Evolutionary conservation across 2,797 vertebrate species (phyloP), one percentile per base, ranked within the genome.

Genomic region (Manis pentadactyla): DNA sequence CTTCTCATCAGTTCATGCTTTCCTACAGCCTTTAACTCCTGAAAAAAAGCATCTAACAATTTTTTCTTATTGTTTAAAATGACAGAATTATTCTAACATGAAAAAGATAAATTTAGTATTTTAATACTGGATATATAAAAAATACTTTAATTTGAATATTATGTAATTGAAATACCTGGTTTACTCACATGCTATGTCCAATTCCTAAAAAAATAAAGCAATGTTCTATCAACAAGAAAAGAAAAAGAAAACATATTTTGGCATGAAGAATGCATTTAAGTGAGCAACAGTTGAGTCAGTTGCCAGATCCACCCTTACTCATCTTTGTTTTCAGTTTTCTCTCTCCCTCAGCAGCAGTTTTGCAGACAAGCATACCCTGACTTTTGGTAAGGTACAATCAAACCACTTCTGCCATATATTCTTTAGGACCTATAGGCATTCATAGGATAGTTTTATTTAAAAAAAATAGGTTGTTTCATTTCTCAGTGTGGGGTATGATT

Each of bases 1-100:
- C 12, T 95, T 37, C 75, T 96, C 85, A 92, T 86, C 34, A 39
- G 73, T 74, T 96, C 96, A 66, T 53, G 53, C 93, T 93, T 66
- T 96, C 7, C 4, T n/a, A 90, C 42, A 89, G 21, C 8, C n/a
- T 5, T 87, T 57, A 63, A 23, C 1, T 68, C 46, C 12, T 5
- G 2, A 19, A 96, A 74, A 90, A 94, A 61, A 95, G 53, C 0
- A 90, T 51, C 8, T 69, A 74, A 1, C 68, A 86, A 55, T 23
- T 94, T 91, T 97, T 64, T 79, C 37, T 31, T 27, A 34, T 84
- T 91, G 63, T 92, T 93, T 75, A n/a, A 90, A 82, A 86, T 29
- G 53, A 86, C 5, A 37, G 69, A 61, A 68, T 29, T 81, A 1
- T 63, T 69, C 5, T 39, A 75, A 34, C n/a, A 73, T 19, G 7